These are phyloP conservation scores for Equus quagga DNA, from an alignment of 2,113 vertebrate genomes.

Conservation along the genomic window DNA sequence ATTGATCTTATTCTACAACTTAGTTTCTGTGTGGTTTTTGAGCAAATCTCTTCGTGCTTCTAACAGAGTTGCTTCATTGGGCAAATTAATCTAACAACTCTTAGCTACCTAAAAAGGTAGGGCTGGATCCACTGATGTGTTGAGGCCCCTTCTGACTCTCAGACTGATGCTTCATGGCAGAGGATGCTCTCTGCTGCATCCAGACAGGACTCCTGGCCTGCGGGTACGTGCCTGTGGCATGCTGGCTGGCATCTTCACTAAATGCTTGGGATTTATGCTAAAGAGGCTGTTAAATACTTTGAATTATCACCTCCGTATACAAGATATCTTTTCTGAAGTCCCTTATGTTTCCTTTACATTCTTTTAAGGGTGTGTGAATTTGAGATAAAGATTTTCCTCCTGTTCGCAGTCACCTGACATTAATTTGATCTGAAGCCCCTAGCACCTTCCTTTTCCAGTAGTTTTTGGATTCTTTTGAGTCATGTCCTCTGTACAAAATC, in stretches of 20 bases:
- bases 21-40: background rate
- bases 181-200: background rate
- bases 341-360: background rate
- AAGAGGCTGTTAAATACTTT: background rate
- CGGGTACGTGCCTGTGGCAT: fast-evolving
- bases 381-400: background rate
- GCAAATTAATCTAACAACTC: background rate
- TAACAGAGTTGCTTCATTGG: background rate
- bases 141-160: background rate
- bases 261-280: no score
- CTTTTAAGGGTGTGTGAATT: background rate
- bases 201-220: no score
- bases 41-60: background rate
- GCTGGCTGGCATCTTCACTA: background rate
- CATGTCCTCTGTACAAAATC: background rate
- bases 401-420: background rate
- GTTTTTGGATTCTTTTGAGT: background rate
- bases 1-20: no score
- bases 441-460: background rate
- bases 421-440: background rate
- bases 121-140: background rate
- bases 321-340: background rate
- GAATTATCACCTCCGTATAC: no score
- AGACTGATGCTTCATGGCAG: background rate
- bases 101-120: background rate